Percentiles rank a stretch among this genome's conserved stretches.
phyloP scores from a whole-genome alignment of 2,888 invertebrate genomes.

The Drosophila rellima region DNA sequence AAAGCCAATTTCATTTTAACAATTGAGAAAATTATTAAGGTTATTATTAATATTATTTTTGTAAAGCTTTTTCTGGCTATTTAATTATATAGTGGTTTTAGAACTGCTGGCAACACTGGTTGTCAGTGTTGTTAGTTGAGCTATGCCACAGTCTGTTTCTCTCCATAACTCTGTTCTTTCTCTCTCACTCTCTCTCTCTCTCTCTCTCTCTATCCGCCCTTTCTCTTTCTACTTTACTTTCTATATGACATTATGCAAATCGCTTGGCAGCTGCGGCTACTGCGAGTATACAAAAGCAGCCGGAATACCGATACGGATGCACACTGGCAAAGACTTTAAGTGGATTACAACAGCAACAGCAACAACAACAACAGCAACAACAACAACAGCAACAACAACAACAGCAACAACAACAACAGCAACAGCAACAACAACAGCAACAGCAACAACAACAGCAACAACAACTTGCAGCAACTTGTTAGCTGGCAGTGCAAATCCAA shows the following conservation, averaged over 20 bases:
- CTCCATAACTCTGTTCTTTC: neutral
- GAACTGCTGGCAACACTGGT: neutral
- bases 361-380: slow-evolving; percentile 7
- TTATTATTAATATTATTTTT: no score
- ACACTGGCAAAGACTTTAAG: slow-evolving; percentile 60
- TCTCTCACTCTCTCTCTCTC: neutral
- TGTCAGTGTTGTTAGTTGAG: slow-evolving; percentile 29
- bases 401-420: slow-evolving; percentile 21
- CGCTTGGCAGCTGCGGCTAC: slow-evolving; percentile 50
- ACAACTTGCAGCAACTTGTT: slow-evolving; percentile 56
- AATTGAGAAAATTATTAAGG: no score
- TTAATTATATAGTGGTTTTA: neutral
- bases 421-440: slow-evolving; percentile 16
- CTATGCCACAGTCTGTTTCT: slow-evolving; percentile 9
- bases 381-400: slow-evolving; percentile 11
- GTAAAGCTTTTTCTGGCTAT: neutral
- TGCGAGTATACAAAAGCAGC: slow-evolving; percentile 43
- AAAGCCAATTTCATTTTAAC: no score
- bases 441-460: slow-evolving; percentile 18
- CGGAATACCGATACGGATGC: slow-evolving; percentile 49
- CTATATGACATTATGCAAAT: slow-evolving; percentile 61
- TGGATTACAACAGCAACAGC: slow-evolving; percentile 61
- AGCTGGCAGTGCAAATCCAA: slow-evolving; percentile 39
- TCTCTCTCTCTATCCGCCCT: no score
- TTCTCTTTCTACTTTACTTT: slow-evolving; percentile 8